Base-by-base conservation (phyloP, 2,888 invertebrate genomes). In the Apotomis turbidana region DNA sequence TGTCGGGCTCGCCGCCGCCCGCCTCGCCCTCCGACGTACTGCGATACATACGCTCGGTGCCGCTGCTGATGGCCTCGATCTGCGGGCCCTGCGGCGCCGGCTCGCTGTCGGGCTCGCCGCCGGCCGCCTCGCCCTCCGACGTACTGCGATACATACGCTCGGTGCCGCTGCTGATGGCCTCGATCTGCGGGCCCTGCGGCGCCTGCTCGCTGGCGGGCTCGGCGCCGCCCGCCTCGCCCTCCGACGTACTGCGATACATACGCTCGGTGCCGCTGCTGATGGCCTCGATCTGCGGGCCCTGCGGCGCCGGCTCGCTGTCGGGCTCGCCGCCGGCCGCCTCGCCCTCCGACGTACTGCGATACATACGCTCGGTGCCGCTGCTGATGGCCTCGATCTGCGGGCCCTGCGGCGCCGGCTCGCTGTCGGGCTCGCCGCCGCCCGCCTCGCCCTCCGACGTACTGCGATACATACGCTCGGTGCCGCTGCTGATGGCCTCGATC, bases 21-120 rank as follows among this genome's bases (percentile, higher is more conserved):
- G 46, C 8, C 54, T 79, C 80, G 60, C 46, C 84, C 8, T 81
- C 87, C 13, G 41, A n/a, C n/a, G 41, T 41, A 13, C 1, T 15
- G 15, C 15, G 54, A 36, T 76, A 84, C 86, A 77, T 77, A 94
- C 95, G 95, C 79, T 96, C 96, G 27, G 95, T 95, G 80, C 96
- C 97, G 82, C 96, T 97, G 87, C 96, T 97, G 76, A 97, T 97
- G 67, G 97, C 95, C 83, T 97, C 95, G 74, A 95, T 95, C 86
- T 95, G 95, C 79, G 92, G 94, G 77, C 90, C 89, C 70, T 90
- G 87, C 70, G 87, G 83, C 46, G 86, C 83, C 69, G 93, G 91
- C 78, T 85, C 84, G 79, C 80, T 81, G 83, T 78, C 85, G 74
- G 78, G 83, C 81, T 78, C 90, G 82, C 71, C 80, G 66, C 76